Percentiles rank a stretch among this genome's conserved stretches.
These are phyloP conservation scores for Brachyptera putata DNA, from an alignment of 2,888 invertebrate species.

Conservation along the genomic window DNA sequence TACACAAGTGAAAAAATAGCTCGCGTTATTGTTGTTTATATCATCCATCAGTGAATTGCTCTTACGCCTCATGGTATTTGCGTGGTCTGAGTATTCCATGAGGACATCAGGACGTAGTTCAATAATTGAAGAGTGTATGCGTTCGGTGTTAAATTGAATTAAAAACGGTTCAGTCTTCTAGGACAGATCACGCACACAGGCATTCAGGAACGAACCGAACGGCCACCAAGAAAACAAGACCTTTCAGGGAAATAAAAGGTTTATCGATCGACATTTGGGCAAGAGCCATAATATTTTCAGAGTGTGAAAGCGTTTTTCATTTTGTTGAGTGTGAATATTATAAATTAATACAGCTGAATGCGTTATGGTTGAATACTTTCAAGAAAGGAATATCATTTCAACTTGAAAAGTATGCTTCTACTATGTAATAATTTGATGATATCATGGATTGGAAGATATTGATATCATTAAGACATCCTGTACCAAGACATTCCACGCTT, in stretches of 20 bases:
- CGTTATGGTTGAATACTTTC: not conserved
- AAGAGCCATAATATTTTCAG: constrained; percentile 2
- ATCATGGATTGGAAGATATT: too few relatives aligned
- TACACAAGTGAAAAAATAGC: not conserved
- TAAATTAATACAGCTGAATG: constrained; percentile 1
- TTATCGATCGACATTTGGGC: constrained; percentile 16
- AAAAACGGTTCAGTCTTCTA: constrained; percentile 26
- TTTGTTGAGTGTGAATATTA: constrained; percentile 8
- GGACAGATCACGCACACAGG: constrained; percentile 18
- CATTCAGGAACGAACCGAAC: not conserved
- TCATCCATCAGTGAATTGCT: constrained; percentile 8
- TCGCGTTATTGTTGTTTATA: not conserved
- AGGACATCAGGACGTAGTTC: not conserved
- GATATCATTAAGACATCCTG: too few relatives aligned
- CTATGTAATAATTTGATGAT: too few relatives aligned
- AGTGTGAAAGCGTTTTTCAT: constrained; percentile 8
- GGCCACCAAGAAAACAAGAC: not conserved
- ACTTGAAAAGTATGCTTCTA: too few relatives aligned
- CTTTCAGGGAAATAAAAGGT: constrained; percentile 13
- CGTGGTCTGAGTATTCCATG: not conserved
- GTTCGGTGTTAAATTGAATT: constrained; percentile 22
- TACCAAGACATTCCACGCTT: too few relatives aligned
- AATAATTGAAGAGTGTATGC: not conserved
- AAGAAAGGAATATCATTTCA: not conserved
- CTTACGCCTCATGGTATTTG: not conserved